Base-by-base conservation (phyloP, 2,797 vertebrate species). In the Limnodromus scolopaceus region DNA sequence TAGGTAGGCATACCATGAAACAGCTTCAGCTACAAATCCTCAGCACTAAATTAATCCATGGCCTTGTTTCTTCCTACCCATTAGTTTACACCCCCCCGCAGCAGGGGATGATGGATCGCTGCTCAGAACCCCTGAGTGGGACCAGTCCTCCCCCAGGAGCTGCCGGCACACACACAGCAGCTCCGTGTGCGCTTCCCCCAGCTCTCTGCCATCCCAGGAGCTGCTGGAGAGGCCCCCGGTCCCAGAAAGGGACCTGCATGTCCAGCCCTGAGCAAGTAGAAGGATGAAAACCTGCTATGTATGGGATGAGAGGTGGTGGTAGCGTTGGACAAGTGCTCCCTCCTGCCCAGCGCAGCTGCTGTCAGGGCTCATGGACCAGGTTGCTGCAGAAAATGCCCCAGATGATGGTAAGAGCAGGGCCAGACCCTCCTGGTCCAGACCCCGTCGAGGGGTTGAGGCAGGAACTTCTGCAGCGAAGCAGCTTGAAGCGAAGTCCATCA, bases 391-490 rank as follows among this genome's bases (percentile, higher is more conserved):
- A 77, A 19, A 45, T 7, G 5, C 16, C 48, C 22, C 24, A 9
- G 36, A 4, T 7, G 12, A n/a, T 14, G 48, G 38, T 14, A 5
- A 27, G 2, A 7, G 43, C 19, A 20, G 43, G 16, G 24, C 45
- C 81, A 34, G 60, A 16, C 14, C 8, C 5, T 14, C 5, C 14
- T 28, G 6, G 24, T 10, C 39, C 36, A 10, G 6, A 8, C n/a
- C 23, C 11, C 28, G 17, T 23, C 0, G 0, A 43, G 46, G 24
- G 28, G 20, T 4, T 0, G 1, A n/a, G 43, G 41, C 70, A 39
- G 6, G 0, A 38, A 17, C 23, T 36, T 5, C 46, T 41, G 58
- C 32, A 66, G 41, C 27, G 46, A n/a, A 69, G 34, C 49, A 63
- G 30, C 43, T 30, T 2, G 17, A 28, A 69, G 51, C 28, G 12